phyloP scores from a whole-genome alignment of 1,140 invertebrate species.

The Lethocerus indicus region DNA sequence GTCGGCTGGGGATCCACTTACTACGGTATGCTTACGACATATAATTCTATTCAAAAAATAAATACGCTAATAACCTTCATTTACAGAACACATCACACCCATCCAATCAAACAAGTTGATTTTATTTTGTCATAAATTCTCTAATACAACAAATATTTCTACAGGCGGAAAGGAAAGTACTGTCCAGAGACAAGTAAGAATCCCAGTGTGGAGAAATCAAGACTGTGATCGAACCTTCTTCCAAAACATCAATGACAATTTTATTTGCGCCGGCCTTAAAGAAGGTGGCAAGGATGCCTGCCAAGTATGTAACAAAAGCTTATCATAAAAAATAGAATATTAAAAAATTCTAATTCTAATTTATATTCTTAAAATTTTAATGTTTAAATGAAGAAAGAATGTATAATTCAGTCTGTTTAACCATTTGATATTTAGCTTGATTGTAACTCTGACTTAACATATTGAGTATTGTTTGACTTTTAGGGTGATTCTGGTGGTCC shows the following conservation, averaged over 20 bases:
- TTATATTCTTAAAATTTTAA: background rate
- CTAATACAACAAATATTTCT: constrained; percentile 6
- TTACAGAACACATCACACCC: background rate
- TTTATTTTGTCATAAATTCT: background rate
- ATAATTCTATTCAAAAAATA: background rate
- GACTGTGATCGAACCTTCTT: constrained; percentile 82
- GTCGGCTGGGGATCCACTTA: constrained; percentile 85
- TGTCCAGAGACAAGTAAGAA: constrained; percentile 57
- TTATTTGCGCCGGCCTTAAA: constrained; percentile 78
- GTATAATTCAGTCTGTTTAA: background rate
- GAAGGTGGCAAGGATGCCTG: constrained; percentile 85
- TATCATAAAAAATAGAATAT: too few species aligned
- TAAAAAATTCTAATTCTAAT: background rate
- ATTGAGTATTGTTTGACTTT: too few species aligned
- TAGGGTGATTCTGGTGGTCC: constrained; percentile 66
- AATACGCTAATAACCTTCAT: background rate
- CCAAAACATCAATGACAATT: constrained; percentile 79
- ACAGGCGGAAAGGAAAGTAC: constrained; percentile 65
- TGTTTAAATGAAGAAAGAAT: background rate
- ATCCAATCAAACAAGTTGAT: background rate
- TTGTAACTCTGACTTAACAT: background rate
- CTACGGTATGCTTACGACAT: constrained; percentile 33
- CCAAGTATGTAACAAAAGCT: constrained; percentile 37
- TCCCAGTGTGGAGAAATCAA: constrained; percentile 81
- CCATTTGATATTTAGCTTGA: background rate